Base-by-base conservation (phyloP, 2,888 invertebrate genomes). In the Pseudoips prasinana region DNA sequence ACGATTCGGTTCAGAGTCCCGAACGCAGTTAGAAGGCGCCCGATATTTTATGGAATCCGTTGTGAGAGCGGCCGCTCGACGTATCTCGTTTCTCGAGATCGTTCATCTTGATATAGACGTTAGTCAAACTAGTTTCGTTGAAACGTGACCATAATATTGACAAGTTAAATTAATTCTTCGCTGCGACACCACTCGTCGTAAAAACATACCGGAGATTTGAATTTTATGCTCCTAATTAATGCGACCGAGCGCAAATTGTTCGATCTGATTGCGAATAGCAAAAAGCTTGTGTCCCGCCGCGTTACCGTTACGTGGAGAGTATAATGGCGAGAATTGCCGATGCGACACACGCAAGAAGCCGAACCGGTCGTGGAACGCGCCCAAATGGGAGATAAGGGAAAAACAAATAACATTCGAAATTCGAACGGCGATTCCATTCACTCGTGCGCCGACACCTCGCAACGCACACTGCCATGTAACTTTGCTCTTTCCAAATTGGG, bases 61-160 rank as follows among this genome's bases (percentile, higher is more conserved):
- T 76, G 73, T 75, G 79, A 73, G 75, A 82, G 71, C 77, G 73
- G 51, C 59, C 63, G 58, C 59, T 64, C 28, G 67, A 60, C 60
- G 68, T 78, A 75, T 81, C 81, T 78, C 67, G 81, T 83, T 81
- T 78, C 79, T 73, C 68, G 63, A 78, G 77, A 81, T 82, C 73
- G 67, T 73, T 70, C 73, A 58, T 74, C 76, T 74, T 65, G 75
- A 78, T 75, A 77, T 53, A 62, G 76, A 81, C 74, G 74, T 79
- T 74, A 77, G 69, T 65, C 59, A 73, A 82, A 84, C 81, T 72
- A 74, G 80, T 83, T 83, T 71, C 56, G 58, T 65, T 63, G 64
- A 71, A 79, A 76, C 74, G 74, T 75, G 79, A 75, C 78, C 74
- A 76, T 78, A 80, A 78, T 75, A 80, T 80, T 77, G 82, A 79